phyloP scores from a whole-genome alignment of 53 echinoderm and acorn worm species.

The Crossaster papposus region DNA sequence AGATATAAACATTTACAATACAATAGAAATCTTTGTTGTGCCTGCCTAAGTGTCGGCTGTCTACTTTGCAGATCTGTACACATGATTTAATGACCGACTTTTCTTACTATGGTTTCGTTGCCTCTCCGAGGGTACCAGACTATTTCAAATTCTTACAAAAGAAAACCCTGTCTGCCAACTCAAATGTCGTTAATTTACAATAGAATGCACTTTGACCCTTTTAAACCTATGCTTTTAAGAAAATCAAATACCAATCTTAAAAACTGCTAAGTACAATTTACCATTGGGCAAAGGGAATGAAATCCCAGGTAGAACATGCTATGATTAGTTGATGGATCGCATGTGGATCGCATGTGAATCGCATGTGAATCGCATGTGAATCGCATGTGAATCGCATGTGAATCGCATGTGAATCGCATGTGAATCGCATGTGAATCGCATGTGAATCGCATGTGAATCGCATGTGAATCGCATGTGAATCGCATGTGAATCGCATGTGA shows the following conservation, averaged over 20 bases:
- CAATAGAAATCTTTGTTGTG: constrained; percentile 44
- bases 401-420: too few relatives aligned
- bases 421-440: too few relatives aligned
- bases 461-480: too few relatives aligned
- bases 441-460: too few relatives aligned
- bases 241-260: neutral
- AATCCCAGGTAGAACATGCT: too few relatives aligned
- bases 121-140: constrained; percentile 21
- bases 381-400: too few relatives aligned
- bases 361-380: too few relatives aligned
- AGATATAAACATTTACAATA: constrained; percentile 56
- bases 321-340: too few relatives aligned
- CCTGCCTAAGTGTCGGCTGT: constrained; percentile 38
- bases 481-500: too few relatives aligned
- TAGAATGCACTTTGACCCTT: neutral
- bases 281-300: too few relatives aligned
- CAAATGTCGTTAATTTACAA: neutral
- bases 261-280: too few relatives aligned
- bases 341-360: too few relatives aligned
- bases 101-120: neutral
- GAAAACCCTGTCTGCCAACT: neutral
- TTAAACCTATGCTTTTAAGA: neutral
- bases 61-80: neutral
- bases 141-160: neutral
- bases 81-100: neutral